Conservation (phyloP, 2,113 vertebrate genomes). For the Fukomys damarensis region DNA sequence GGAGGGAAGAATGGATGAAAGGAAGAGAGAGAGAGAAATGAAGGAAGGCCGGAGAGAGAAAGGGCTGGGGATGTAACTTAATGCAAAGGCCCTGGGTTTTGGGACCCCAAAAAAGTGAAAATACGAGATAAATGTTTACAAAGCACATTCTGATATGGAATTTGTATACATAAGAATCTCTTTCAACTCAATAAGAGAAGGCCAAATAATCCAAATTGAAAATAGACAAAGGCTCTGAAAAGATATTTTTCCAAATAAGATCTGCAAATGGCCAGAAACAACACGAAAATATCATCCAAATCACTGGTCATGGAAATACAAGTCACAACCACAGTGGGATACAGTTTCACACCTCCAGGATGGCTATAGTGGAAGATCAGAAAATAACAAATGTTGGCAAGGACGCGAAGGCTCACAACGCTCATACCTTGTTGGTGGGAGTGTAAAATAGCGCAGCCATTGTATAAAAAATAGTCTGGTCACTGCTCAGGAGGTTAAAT, state of each 20-base stretch:
- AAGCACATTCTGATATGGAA: background rate
- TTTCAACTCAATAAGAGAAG: background rate
- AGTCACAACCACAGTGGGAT: background rate
- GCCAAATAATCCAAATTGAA: background rate
- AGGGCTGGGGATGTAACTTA: background rate
- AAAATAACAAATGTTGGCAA: background rate
- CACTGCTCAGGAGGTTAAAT: background rate
- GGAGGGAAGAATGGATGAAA: accelerated
- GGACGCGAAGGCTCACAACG: background rate
- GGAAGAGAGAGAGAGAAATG: background rate
- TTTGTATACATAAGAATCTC: background rate
- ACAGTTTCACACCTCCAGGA: background rate
- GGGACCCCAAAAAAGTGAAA: background rate
- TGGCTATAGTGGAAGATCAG: background rate
- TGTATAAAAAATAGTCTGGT: background rate
- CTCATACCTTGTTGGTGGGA: background rate
- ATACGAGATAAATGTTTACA: background rate
- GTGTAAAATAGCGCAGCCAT: background rate
- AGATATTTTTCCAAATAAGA: background rate
- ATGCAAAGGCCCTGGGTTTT: background rate
- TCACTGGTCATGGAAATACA: background rate
- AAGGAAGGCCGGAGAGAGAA: background rate
- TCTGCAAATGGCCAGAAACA: background rate
- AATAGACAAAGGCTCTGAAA: background rate
- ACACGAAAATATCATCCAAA: background rate